phyloP scores from a whole-genome alignment of 2,113 vertebrate species.

The Strix uralensis region DNA sequence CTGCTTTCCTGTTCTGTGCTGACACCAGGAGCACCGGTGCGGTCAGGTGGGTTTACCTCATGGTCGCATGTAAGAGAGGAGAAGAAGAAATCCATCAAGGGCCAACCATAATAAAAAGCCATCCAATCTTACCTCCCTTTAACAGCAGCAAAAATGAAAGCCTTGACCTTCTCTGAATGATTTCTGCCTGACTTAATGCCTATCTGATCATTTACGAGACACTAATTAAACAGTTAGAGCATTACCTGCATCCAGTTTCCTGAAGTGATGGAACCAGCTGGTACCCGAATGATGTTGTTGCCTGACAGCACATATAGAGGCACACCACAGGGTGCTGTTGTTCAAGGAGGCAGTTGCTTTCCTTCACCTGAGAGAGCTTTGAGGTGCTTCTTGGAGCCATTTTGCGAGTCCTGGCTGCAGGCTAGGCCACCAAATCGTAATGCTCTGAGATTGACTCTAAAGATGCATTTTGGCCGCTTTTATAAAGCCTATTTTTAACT shows the following conservation, averaged over 20 bases:
- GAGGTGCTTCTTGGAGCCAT: background rate
- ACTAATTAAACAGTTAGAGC: background rate
- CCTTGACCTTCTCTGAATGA: background rate
- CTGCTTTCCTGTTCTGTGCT: background rate
- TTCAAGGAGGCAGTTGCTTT: background rate
- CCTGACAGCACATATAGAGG: background rate
- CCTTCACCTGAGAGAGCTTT: background rate
- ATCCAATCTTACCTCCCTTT: background rate
- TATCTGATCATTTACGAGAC: background rate
- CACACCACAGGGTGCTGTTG: background rate
- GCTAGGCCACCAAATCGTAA: background rate
- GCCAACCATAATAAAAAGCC: background rate
- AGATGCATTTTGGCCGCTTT: background rate
- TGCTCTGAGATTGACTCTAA: background rate
- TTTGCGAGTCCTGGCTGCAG: background rate
- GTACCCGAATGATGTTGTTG: background rate
- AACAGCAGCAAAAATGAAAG: background rate
- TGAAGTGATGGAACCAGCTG: background rate
- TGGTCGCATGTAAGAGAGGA: background rate
- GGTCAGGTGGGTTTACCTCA: background rate
- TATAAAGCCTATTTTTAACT: background rate
- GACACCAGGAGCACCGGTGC: fast-evolving
- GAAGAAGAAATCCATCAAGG: background rate
- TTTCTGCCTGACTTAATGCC: background rate
- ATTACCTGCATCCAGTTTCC: background rate